These are phyloP conservation scores for Drosophila quasianomalipes DNA, from an alignment of 2,888 invertebrate genomes.

Conservation along the genomic window DNA sequence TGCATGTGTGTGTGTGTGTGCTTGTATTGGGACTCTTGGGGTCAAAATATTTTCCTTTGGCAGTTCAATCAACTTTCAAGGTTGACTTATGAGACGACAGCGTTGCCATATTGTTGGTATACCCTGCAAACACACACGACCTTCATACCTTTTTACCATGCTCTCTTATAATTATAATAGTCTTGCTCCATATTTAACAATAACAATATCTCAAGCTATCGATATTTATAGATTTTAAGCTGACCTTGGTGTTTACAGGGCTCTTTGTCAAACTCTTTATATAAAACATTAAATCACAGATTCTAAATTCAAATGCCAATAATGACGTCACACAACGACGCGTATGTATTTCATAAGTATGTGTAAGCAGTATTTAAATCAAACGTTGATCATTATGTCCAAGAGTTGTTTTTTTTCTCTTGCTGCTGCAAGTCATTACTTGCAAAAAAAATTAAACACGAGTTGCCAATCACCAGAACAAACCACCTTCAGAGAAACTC, in stretches of 20 bases:
- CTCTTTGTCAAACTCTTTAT: conserved; percentile 6
- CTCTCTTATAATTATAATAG: not conserved
- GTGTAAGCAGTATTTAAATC: conserved; percentile 28
- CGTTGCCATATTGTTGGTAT: conserved; percentile 17
- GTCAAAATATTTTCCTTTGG: conserved; percentile 68
- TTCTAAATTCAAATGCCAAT: conserved; percentile 23
- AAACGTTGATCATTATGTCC: conserved; percentile 22
- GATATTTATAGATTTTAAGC: not conserved
- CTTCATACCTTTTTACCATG: not conserved
- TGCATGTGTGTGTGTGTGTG: conserved; percentile 29
- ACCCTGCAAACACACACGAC: conserved; percentile 4
- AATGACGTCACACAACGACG: conserved; percentile 62
- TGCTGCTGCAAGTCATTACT: conserved; percentile 50
- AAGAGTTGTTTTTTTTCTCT: conserved; percentile 10
- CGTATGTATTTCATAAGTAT: conserved; percentile 61
- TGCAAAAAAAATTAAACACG: conserved; percentile 52
- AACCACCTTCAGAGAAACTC: conserved; percentile 54
- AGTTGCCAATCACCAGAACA: conserved; percentile 55
- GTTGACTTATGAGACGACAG: conserved; percentile 45
- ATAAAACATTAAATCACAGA: not conserved
- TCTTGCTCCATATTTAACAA: not conserved
- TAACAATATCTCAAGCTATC: conserved; percentile 2
- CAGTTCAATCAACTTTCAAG: conserved; percentile 79
- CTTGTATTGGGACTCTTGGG: conserved; percentile 47
- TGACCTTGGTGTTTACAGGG: conserved; percentile 12